Conservation (phyloP, 2,888 invertebrate species). For the Hipparchia sbordonii region DNA sequence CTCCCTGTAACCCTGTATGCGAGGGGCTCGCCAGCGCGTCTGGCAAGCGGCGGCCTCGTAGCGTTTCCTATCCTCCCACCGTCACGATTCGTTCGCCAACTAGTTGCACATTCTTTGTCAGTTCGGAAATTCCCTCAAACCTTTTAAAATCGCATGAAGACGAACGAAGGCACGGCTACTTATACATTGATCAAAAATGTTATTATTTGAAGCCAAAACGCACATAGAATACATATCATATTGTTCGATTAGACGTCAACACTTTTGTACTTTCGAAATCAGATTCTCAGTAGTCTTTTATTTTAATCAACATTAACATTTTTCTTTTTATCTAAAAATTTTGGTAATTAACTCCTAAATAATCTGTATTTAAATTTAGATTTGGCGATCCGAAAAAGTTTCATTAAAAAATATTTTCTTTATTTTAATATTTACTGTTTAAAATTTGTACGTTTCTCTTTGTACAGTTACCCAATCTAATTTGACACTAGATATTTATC, state of each 20-base stretch:
- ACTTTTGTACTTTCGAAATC: constrained; percentile 81
- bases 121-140: constrained; percentile 46
- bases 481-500: constrained; percentile 81
- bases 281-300: constrained; percentile 82
- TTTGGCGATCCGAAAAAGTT: constrained; percentile 82
- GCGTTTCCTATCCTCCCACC: constrained; percentile 43
- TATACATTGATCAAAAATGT: constrained; percentile 65
- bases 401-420: constrained; percentile 81
- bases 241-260: constrained; percentile 74
- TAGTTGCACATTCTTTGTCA: constrained; percentile 46
- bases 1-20: constrained; percentile 71
- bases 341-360: constrained; percentile 77
- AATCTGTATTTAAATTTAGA: constrained; percentile 80
- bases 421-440: constrained; percentile 75
- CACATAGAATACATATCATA: constrained; percentile 71
- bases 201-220: constrained; percentile 74
- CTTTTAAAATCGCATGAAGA: constrained; percentile 64
- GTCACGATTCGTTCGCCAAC: constrained; percentile 43
- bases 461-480: constrained; percentile 82
- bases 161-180: constrained; percentile 82
- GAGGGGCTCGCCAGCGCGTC: constrained; percentile 50
- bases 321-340: constrained; percentile 54
- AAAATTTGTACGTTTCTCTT: constrained; percentile 82
- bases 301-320: constrained; percentile 77
- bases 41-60: constrained; percentile 38